Percentiles rank a stretch among this genome's conserved stretches.
phyloP scores from a whole-genome alignment of 2,113 vertebrate genomes.

The Gallinago paraguaiae region DNA sequence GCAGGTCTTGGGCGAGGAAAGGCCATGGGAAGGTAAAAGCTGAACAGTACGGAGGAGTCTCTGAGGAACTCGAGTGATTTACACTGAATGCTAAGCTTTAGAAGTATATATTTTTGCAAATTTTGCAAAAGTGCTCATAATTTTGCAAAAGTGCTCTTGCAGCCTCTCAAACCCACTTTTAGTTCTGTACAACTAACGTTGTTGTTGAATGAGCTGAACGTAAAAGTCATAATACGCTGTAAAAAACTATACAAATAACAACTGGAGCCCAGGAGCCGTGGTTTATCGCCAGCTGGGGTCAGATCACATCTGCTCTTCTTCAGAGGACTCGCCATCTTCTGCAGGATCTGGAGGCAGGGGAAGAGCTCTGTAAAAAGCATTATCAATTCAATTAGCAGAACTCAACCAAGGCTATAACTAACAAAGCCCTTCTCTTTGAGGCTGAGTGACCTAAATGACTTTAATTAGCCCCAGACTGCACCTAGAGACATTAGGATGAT shows the following conservation, averaged over 20 bases:
- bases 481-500: not conserved
- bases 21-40: slow-evolving; percentile 10
- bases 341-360: slow-evolving; percentile 42
- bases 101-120: not conserved
- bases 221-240: not conserved
- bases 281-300: not conserved
- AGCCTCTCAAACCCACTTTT: not conserved
- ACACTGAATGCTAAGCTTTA: not conserved
- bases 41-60: not conserved
- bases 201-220: not conserved
- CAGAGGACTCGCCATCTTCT: not conserved
- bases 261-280: not conserved
- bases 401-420: not conserved
- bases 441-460: not conserved
- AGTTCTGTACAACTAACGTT: not conserved
- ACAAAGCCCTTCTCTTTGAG: not conserved
- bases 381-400: not conserved
- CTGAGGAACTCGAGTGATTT: not conserved
- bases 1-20: not conserved
- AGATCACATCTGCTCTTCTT: slow-evolving; percentile 9
- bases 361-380: slow-evolving; percentile 26
- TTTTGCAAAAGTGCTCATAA: not conserved
- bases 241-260: slow-evolving; percentile 24
- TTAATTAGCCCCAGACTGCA: not conserved
- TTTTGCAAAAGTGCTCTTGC: not conserved